Conservation (phyloP, 2,888 invertebrate genomes). For the Eupithecia abbreviata region DNA sequence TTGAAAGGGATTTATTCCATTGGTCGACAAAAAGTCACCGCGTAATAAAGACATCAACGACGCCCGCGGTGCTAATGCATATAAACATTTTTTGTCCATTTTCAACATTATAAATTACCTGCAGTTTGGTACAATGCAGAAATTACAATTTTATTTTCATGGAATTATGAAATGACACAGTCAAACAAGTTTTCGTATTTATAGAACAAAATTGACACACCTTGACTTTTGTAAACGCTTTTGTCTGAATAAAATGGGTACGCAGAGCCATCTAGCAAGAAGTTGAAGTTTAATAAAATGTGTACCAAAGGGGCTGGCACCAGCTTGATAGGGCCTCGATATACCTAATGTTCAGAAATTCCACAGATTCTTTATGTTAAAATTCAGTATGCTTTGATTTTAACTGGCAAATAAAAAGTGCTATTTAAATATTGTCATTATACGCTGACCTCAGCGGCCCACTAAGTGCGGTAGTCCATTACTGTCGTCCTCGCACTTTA, state of each 20-base stretch:
- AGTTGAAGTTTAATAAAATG: too few relatives aligned
- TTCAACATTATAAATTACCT: slow-evolving; percentile 33
- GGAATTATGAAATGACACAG: not conserved
- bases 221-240: not conserved
- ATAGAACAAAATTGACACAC: not conserved
- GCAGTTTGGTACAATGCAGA: slow-evolving; percentile 11
- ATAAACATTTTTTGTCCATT: slow-evolving; percentile 44
- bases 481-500: slow-evolving; percentile 70
- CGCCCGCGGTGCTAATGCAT: slow-evolving; percentile 44
- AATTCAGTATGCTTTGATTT: slow-evolving; percentile 29
- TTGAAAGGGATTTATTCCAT: slow-evolving; percentile 46
- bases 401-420: slow-evolving; percentile 48
- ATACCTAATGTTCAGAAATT: not conserved
- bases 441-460: slow-evolving; percentile 55
- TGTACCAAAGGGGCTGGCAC: not conserved
- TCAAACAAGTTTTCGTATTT: not conserved
- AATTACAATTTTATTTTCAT: slow-evolving; percentile 4
- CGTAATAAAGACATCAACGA: slow-evolving; percentile 58
- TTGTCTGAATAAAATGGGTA: not conserved
- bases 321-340: not conserved
- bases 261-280: too few relatives aligned
- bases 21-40: slow-evolving; percentile 40
- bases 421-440: slow-evolving; percentile 54
- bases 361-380: slow-evolving; percentile 28
- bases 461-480: slow-evolving; percentile 64